Evolutionary conservation across 1,140 invertebrate genomes (phyloP).

Genomic region (Paraescarpia echinospica): DNA sequence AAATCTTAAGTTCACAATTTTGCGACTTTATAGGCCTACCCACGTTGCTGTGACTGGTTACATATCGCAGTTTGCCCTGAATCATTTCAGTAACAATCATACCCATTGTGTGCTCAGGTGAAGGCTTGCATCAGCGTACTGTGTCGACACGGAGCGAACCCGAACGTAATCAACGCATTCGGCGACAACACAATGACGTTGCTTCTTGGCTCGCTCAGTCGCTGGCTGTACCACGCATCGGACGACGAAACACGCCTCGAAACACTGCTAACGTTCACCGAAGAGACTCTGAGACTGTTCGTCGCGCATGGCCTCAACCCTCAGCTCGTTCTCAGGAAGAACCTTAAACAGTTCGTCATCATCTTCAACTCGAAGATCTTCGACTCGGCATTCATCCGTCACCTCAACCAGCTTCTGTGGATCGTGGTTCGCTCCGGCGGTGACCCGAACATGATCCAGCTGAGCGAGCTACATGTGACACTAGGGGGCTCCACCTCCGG

Average conservation of each 20-base stretch:
- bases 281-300: slow-evolving; percentile 26
- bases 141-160: slow-evolving; percentile 26
- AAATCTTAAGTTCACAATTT: too few relatives aligned
- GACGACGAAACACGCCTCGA: slow-evolving; percentile 26
- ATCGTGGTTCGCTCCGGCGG: slow-evolving; percentile 27
- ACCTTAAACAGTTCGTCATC: slow-evolving; percentile 34
- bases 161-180: slow-evolving; percentile 32
- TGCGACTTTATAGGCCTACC: too few relatives aligned
- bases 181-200: slow-evolving; percentile 31
- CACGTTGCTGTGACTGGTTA: too few relatives aligned
- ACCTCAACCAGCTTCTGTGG: slow-evolving; percentile 24
- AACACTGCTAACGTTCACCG: slow-evolving; percentile 29
- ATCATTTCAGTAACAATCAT: too few relatives aligned
- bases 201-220: slow-evolving; percentile 28
- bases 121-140: slow-evolving; percentile 22
- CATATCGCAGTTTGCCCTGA: too few relatives aligned
- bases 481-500: slow-evolving; percentile 1
- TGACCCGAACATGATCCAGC: slow-evolving; percentile 30
- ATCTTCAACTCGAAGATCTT: slow-evolving; percentile 33
- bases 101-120: slow-evolving; percentile 1
- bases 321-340: slow-evolving; percentile 31
- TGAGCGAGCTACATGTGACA: slow-evolving; percentile 25
- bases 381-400: slow-evolving; percentile 25
- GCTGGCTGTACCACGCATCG: slow-evolving; percentile 29
- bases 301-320: slow-evolving; percentile 28